phyloP scores from a whole-genome alignment of 2,797 vertebrate genomes.

The Melanotaenia maccullochi region DNA sequence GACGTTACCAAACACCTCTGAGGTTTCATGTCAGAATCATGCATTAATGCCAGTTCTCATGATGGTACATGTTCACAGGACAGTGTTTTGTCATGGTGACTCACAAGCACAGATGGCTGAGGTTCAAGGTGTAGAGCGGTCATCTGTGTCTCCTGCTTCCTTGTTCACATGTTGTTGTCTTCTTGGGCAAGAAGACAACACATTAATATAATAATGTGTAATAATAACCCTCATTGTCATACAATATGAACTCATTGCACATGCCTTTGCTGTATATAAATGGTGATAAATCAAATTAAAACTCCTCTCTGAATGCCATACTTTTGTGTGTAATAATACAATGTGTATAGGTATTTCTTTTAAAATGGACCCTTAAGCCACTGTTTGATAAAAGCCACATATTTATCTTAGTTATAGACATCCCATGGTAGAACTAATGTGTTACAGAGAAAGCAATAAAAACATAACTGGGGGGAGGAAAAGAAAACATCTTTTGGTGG shows the following conservation, averaged over 20 bases:
- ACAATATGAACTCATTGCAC: conserved; percentile 6
- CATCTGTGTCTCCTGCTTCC: no score
- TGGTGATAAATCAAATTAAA: conserved; percentile 20
- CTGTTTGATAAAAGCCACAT: conserved; percentile 53
- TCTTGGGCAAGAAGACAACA: not conserved
- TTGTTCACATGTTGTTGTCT: no score
- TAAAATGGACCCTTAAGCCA: conserved; percentile 37
- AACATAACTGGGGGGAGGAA: conserved; percentile 38
- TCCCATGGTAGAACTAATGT: conserved; percentile 44
- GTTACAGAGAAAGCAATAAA: conserved; percentile 46
- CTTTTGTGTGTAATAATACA: conserved; percentile 37
- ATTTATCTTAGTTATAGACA: conserved; percentile 55
- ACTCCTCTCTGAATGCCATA: not conserved
- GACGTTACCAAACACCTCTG: not conserved
- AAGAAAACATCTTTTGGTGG: conserved; percentile 29
- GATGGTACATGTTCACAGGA: no score
- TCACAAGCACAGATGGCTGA: not conserved
- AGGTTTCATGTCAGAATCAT: not conserved
- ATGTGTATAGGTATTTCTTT: conserved; percentile 15
- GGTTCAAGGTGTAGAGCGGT: not conserved
- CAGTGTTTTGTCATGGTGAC: not conserved
- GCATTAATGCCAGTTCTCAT: not conserved
- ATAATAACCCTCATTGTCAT: not conserved
- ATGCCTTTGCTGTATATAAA: conserved; percentile 5
- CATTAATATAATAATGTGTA: no score